These are phyloP conservation scores for Aphrophora alni DNA, from an alignment of 2,888 invertebrate species.

Conservation along the genomic window DNA sequence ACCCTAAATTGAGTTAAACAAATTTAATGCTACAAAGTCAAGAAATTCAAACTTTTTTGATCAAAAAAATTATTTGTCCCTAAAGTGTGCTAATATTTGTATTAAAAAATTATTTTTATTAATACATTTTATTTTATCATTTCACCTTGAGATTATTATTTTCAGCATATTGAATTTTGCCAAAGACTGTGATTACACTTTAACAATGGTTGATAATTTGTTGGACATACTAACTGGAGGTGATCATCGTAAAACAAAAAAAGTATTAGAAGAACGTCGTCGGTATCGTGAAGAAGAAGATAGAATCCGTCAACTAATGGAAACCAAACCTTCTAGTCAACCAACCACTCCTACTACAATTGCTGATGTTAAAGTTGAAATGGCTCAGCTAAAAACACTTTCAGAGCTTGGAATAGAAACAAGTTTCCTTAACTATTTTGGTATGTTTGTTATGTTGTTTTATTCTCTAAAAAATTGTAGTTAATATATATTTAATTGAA, in stretches of 20 bases:
- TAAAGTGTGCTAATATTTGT: no score
- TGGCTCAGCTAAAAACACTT: conserved; percentile 76
- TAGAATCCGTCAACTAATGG: conserved; percentile 59
- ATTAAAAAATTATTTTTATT: no score
- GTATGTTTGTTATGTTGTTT: conserved; percentile 54
- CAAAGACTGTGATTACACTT: conserved; percentile 77
- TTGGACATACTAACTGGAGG: conserved; percentile 83
- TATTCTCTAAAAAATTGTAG: no score
- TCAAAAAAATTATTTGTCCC: no score
- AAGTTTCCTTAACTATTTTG: conserved; percentile 77
- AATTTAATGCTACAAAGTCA: no score
- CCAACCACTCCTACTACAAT: not conserved
- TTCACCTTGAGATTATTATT: no score
- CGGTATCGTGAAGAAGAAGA: conserved; percentile 65
- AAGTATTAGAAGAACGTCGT: conserved; percentile 68
- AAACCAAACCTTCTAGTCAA: conserved; percentile 39
- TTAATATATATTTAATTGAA: no score
- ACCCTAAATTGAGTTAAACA: no score
- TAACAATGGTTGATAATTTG: conserved; percentile 79
- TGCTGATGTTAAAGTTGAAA: conserved; percentile 69
- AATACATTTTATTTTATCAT: no score
- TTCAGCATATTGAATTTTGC: conserved; percentile 77
- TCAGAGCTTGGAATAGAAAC: conserved; percentile 83
- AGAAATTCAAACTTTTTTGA: no score
- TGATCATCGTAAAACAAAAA: conserved; percentile 79